These are phyloP conservation scores for Podargus strigoides DNA, from an alignment of 2,797 vertebrate species.

Conservation along the genomic window DNA sequence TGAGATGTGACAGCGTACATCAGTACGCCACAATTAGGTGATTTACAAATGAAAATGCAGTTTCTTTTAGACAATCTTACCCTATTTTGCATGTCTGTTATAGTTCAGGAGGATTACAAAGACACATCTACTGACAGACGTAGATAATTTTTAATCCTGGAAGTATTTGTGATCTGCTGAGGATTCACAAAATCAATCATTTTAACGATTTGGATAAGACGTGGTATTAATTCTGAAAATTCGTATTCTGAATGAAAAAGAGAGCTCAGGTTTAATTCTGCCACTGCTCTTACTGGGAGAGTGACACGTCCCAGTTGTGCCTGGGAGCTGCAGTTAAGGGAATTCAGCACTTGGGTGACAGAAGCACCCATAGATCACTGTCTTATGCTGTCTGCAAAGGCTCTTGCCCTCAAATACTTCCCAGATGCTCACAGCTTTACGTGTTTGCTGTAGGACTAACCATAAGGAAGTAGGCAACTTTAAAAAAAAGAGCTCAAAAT, in stretches of 20 bases:
- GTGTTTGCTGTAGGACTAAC: background rate
- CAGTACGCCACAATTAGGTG: background rate
- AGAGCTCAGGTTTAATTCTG: background rate
- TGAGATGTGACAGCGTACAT: background rate
- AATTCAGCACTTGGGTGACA: background rate
- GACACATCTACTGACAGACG: background rate
- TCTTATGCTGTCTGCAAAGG: background rate
- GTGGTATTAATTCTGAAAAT: background rate
- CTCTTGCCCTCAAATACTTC: background rate
- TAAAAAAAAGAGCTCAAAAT: background rate
- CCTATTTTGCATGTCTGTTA: background rate
- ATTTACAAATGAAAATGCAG: background rate
- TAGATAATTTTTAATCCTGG: background rate
- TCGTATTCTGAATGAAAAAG: background rate
- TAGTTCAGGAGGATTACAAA: background rate
- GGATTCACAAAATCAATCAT: background rate
- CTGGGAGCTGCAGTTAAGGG: background rate
- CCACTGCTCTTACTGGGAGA: background rate
- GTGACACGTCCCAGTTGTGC: background rate
- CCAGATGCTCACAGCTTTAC: background rate
- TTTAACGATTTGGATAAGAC: background rate
- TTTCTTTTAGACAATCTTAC: background rate
- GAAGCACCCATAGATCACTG: rapidly evolving
- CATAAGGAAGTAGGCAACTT: background rate
- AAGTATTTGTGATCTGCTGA: background rate